Evolutionary conservation across 2,113 vertebrate genomes (phyloP).

Genomic region (Catharus bicknelli): DNA sequence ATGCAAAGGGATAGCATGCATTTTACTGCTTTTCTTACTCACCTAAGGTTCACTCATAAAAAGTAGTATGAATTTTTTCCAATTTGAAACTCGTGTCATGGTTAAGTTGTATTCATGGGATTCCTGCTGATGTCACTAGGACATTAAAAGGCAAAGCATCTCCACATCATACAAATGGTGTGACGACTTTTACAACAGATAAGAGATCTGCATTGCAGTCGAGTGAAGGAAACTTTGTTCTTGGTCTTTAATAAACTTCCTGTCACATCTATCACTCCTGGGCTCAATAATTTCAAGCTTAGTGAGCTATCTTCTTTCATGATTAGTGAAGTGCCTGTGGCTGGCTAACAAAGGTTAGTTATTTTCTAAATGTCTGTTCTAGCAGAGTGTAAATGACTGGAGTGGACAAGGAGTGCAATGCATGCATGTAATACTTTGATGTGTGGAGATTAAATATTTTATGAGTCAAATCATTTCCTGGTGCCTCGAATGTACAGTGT

Average conservation of each 20-base stretch:
- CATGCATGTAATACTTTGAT: conserved; percentile 38
- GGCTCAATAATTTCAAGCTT: conserved; percentile 22
- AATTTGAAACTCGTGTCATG: not conserved
- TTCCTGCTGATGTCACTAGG: conserved; percentile 15
- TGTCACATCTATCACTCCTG: conserved; percentile 2
- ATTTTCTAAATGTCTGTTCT: conserved; percentile 52
- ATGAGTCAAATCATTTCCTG: conserved; percentile 32
- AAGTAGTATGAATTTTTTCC: not conserved
- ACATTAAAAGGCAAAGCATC: not conserved
- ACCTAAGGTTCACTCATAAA: not conserved
- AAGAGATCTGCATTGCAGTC: not conserved
- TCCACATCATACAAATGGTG: not conserved
- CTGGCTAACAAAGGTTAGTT: conserved; percentile 32
- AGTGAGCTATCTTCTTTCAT: conserved; percentile 49
- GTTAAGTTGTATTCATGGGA: not conserved
- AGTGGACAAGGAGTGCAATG: not conserved
- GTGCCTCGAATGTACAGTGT: not conserved
- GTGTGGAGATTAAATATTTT: conserved; percentile 50
- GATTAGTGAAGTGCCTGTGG: conserved; percentile 42
- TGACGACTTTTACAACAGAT: not conserved
- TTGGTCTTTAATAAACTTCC: conserved; percentile 43
- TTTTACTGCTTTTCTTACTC: not conserved
- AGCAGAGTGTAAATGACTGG: not conserved
- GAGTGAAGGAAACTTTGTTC: conserved; percentile 34
- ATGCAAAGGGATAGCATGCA: not conserved